These are phyloP conservation scores for Hippopotamus amphibius DNA, from an alignment of 2,113 vertebrate species.

Conservation along the genomic window DNA sequence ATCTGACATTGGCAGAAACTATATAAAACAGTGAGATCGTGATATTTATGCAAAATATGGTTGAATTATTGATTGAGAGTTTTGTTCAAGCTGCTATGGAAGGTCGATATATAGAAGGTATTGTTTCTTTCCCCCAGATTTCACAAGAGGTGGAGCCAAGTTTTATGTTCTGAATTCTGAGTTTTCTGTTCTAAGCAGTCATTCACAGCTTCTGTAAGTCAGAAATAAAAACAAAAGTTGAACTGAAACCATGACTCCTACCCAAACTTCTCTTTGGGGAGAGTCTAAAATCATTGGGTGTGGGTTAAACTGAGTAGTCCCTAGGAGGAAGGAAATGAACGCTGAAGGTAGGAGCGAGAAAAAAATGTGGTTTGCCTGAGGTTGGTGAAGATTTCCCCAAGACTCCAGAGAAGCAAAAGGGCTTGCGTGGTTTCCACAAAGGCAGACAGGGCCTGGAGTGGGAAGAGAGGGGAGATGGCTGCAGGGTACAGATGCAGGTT, in stretches of 20 bases:
- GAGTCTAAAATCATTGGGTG: background rate
- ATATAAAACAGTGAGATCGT: background rate
- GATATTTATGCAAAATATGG: background rate
- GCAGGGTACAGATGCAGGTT: background rate
- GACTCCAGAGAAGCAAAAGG: background rate
- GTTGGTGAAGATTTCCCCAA: background rate
- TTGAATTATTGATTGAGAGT: background rate
- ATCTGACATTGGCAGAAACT: background rate
- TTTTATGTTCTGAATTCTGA: constrained; percentile 23
- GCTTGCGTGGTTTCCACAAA: background rate
- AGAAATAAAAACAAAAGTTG: constrained; percentile 51
- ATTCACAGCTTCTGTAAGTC: constrained; percentile 28
- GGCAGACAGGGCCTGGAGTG: background rate
- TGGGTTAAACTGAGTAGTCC: background rate
- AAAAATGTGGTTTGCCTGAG: background rate
- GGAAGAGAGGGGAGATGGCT: background rate
- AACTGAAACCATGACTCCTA: constrained; percentile 44
- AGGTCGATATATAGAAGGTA: background rate
- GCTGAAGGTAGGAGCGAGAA: background rate
- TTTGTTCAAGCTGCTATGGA: background rate
- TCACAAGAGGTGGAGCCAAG: background rate
- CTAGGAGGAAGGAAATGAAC: background rate
- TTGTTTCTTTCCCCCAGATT: background rate
- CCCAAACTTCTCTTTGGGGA: background rate
- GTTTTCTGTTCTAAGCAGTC: background rate